phyloP scores from a whole-genome alignment of 35 echinoderm and acorn worm genomes.

The Strongylocentrotus purpuratus region DNA sequence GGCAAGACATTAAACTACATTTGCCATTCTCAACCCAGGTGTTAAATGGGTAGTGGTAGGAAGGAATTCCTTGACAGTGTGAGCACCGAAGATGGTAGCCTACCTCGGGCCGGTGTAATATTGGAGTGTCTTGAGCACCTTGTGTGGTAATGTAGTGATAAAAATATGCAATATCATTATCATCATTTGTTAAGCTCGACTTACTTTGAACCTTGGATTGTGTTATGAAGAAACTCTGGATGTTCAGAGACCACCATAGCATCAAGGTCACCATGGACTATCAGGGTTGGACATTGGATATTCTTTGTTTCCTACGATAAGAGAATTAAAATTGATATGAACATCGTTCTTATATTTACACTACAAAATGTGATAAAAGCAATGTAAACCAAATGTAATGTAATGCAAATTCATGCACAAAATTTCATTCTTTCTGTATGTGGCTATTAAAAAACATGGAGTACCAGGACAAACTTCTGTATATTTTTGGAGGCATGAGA shows the following conservation, averaged over 20 bases:
- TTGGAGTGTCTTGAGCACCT: no score
- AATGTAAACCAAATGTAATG: background rate
- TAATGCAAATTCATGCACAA: background rate
- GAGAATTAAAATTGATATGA: background rate
- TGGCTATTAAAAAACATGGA: background rate
- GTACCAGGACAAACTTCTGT: no score
- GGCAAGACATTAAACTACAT: no score
- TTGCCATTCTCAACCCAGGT: no score
- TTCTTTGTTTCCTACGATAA: background rate
- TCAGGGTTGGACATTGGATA: slow-evolving; percentile 71
- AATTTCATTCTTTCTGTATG: background rate
- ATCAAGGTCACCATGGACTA: slow-evolving; percentile 91
- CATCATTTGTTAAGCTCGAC: background rate
- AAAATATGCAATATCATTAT: no score
- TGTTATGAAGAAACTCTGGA: slow-evolving; percentile 67
- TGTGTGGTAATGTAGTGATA: no score
- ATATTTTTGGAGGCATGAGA: no score
- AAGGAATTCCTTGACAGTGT: no score
- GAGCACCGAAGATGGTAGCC: no score
- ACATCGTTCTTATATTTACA: background rate
- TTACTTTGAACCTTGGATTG: slow-evolving; percentile 95
- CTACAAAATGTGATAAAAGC: background rate
- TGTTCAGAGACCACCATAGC: slow-evolving; percentile 84
- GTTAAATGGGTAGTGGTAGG: no score
- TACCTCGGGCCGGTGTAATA: no score